These are phyloP conservation scores for Trachelipus rathkii DNA, from an alignment of 1,140 invertebrate species.

Conservation along the genomic window DNA sequence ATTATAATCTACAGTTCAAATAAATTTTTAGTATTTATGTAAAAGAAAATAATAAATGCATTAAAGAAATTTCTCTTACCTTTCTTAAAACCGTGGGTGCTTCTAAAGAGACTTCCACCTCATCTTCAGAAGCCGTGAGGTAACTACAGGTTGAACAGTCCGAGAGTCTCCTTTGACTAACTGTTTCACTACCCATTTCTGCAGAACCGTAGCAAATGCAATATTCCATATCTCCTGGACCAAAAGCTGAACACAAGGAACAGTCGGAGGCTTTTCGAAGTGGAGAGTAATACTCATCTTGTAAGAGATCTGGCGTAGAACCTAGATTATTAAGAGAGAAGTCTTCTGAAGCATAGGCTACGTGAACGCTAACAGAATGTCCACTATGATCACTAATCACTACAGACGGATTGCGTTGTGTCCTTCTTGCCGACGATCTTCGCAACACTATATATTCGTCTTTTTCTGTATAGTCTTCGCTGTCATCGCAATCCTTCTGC, in stretches of 20 bases:
- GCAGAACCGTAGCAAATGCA: not conserved
- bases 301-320: not conserved
- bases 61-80: not conserved
- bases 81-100: not conserved
- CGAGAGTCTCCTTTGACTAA: not conserved
- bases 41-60: no score
- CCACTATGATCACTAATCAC: slow-evolving; percentile 5
- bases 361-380: not conserved
- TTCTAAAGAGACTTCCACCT: not conserved
- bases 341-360: not conserved
- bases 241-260: not conserved
- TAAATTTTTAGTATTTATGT: no score
- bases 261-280: not conserved
- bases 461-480: not conserved
- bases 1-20: no score
- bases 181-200: not conserved
- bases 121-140: not conserved
- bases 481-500: not conserved
- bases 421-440: not conserved
- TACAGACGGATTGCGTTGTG: not conserved
- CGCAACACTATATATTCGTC: not conserved
- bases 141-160: not conserved
- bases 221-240: not conserved
- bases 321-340: not conserved
- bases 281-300: not conserved